A percentile compares a stretch with the other conserved stretches of the same genome.
These are phyloP conservation scores for Leptura quadrifasciata DNA, from an alignment of 2,888 invertebrate genomes.

Conservation along the genomic window DNA sequence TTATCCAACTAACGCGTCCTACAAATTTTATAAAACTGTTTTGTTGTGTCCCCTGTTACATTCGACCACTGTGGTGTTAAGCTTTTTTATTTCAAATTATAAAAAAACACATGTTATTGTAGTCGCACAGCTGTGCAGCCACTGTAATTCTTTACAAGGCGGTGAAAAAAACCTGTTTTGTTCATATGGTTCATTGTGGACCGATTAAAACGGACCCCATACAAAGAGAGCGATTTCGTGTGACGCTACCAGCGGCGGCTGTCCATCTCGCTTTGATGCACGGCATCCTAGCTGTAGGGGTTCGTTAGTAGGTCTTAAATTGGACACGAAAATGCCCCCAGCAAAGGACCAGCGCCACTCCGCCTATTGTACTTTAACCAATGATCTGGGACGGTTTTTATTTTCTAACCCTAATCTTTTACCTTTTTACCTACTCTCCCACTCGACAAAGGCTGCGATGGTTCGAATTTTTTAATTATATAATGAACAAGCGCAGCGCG, in stretches of 20 bases:
- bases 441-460: constrained; percentile 36
- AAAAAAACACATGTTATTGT: constrained; percentile 72
- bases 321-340: constrained; percentile 68
- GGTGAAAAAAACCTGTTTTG: constrained; percentile 53
- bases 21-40: constrained; percentile 67
- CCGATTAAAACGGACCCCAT: constrained; percentile 74
- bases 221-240: constrained; percentile 67
- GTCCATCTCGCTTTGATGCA: constrained; percentile 50
- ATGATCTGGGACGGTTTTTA: constrained; percentile 47
- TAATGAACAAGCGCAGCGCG: constrained; percentile 14
- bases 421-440: constrained; percentile 47
- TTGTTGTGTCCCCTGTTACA: constrained; percentile 67
- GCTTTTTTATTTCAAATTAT: constrained; percentile 70
- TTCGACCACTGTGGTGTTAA: constrained; percentile 71
- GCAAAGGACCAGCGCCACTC: constrained; percentile 63
- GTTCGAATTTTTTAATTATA: constrained; percentile 34
- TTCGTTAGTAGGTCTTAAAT: constrained; percentile 59
- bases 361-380: constrained; percentile 53
- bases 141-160: constrained; percentile 44
- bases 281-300: constrained; percentile 27
- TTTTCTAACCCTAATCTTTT: constrained; percentile 59
- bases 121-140: constrained; percentile 62
- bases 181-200: constrained; percentile 66
- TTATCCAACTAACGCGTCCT: constrained; percentile 55
- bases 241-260: constrained; percentile 54